Conservation (phyloP, 2,888 invertebrate species). For the Dryomyza anilis region DNA sequence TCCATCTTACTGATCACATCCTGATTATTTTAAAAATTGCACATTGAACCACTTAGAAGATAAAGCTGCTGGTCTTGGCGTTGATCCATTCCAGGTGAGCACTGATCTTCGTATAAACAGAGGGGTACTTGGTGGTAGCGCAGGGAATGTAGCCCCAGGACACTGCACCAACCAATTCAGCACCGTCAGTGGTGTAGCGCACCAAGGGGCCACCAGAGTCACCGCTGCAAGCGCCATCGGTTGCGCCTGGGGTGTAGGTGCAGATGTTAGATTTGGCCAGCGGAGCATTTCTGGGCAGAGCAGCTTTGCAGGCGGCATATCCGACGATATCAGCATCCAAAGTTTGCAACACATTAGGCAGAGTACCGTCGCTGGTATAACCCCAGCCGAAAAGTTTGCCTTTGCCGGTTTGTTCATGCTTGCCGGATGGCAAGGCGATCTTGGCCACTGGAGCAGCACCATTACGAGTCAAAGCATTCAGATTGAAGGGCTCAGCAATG, state of each 20-base stretch:
- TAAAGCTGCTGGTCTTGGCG: not conserved
- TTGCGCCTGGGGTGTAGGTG: slow-evolving; percentile 46
- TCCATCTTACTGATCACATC: too few relatives aligned
- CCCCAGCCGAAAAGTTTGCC: slow-evolving; percentile 55
- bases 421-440: slow-evolving; percentile 40
- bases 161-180: slow-evolving; percentile 59
- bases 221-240: slow-evolving; percentile 44
- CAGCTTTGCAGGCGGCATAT: slow-evolving; percentile 35
- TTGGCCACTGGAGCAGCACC: slow-evolving; percentile 42
- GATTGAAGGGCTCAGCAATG: slow-evolving; percentile 43
- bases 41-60: too few relatives aligned
- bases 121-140: slow-evolving; percentile 53
- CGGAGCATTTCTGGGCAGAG: slow-evolving; percentile 39
- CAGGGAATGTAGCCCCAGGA: slow-evolving; percentile 64
- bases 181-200: slow-evolving; percentile 17
- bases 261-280: slow-evolving; percentile 47
- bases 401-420: slow-evolving; percentile 34
- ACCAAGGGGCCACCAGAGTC: slow-evolving; percentile 53
- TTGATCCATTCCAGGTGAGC: slow-evolving; percentile 53
- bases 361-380: slow-evolving; percentile 41
- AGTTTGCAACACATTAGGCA: slow-evolving; percentile 48
- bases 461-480: slow-evolving; percentile 44
- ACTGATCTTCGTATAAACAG: slow-evolving; percentile 58
- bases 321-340: slow-evolving; percentile 45
- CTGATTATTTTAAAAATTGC: too few relatives aligned